phyloP scores from a whole-genome alignment of 2,797 vertebrate species.

The Anisognathus igniventris region DNA sequence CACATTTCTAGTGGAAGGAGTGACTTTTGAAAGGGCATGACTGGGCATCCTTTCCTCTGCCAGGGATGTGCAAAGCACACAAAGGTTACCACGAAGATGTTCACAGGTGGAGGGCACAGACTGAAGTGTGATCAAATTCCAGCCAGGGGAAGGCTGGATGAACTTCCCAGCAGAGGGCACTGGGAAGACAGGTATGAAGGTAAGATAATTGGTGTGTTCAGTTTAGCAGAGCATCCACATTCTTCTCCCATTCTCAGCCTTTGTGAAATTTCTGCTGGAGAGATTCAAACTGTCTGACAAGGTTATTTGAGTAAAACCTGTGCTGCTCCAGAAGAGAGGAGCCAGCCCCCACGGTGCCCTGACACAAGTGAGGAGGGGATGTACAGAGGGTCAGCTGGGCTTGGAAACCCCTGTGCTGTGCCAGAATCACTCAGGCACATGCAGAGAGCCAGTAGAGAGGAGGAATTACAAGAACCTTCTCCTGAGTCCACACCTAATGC shows the following conservation, averaged over 20 bases:
- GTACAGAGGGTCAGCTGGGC: not conserved
- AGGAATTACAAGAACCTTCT: not conserved
- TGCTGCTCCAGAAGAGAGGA: not conserved
- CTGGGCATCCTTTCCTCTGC: not conserved
- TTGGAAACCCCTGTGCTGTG: not conserved
- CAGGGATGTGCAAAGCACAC: not conserved
- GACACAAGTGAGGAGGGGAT: not conserved
- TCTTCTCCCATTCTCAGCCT: not conserved
- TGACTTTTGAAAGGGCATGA: not conserved
- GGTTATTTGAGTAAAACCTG: not conserved
- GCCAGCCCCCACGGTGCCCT: fast-evolving
- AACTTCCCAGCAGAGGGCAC: conserved; percentile 4
- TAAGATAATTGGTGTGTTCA: not conserved
- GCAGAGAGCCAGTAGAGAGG: not conserved
- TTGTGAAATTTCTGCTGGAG: not conserved
- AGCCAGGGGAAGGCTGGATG: not conserved
- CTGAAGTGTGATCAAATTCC: fast-evolving
- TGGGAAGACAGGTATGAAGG: not conserved
- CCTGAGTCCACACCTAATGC: not conserved
- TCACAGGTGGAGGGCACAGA: not conserved
- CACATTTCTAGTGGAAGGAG: fast-evolving
- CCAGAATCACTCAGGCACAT: not conserved
- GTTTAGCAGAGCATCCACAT: not conserved
- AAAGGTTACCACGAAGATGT: fast-evolving
- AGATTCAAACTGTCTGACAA: not conserved